These are phyloP conservation scores for Ctena decussata DNA, from an alignment of 2,888 invertebrate species.

Conservation along the genomic window DNA sequence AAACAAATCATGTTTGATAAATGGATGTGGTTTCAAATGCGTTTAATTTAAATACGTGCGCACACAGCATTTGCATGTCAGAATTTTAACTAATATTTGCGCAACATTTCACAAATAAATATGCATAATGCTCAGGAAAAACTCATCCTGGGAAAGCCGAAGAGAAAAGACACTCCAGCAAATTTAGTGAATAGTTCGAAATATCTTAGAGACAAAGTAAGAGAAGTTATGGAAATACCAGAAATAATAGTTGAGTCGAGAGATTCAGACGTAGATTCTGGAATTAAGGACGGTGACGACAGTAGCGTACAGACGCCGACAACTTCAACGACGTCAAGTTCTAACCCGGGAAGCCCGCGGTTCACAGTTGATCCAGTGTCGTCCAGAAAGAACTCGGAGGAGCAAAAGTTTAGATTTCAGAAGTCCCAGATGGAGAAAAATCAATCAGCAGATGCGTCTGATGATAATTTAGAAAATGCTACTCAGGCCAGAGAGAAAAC, in stretches of 20 bases:
- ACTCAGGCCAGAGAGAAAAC: not conserved
- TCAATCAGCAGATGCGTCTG: not conserved
- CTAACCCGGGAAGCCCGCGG: not conserved
- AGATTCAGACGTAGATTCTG: constrained; percentile 3
- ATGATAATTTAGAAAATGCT: not conserved
- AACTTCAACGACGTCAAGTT: not conserved
- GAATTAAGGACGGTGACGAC: not conserved
- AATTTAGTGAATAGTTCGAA: not conserved
- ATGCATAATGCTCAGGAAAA: not conserved
- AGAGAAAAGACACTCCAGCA: not conserved
- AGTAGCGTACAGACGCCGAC: not conserved
- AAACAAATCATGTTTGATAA: not conserved
- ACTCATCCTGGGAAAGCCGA: not conserved
- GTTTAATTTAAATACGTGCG: not conserved
- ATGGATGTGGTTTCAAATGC: not conserved
- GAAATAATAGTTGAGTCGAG: not conserved
- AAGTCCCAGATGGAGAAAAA: not conserved
- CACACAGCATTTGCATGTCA: not conserved
- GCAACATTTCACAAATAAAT: not conserved
- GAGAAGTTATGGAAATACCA: constrained; percentile 3
- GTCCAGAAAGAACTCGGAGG: not conserved
- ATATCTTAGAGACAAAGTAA: not conserved
- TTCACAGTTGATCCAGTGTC: not conserved
- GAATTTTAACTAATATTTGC: not conserved
- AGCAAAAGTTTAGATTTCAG: not conserved